These are phyloP conservation scores for Leptothorax acervorum DNA, from an alignment of 2,888 invertebrate species.

Conservation along the genomic window DNA sequence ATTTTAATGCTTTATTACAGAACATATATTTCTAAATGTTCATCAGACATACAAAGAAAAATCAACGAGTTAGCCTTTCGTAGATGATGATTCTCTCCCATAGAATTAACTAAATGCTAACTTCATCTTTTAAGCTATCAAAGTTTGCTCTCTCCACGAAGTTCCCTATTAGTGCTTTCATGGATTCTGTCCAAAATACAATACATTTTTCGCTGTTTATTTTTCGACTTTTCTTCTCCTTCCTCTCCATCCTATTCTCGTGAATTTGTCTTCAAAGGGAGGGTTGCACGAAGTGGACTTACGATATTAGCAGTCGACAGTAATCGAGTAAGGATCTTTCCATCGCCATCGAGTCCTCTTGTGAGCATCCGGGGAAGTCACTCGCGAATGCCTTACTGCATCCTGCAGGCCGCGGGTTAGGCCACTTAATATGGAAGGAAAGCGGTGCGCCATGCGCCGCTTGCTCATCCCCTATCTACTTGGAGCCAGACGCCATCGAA, in stretches of 20 bases:
- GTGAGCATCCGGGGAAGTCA: conserved; percentile 42
- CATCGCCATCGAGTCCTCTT: conserved; percentile 40
- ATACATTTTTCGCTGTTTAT: background rate
- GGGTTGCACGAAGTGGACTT: background rate
- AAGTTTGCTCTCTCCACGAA: background rate
- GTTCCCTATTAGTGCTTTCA: background rate
- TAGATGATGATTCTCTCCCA: background rate
- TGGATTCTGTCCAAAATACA: background rate
- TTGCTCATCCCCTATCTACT: conserved; percentile 71
- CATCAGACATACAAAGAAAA: background rate
- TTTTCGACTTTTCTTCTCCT: no score
- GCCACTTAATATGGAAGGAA: conserved; percentile 78
- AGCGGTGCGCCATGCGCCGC: conserved; percentile 68
- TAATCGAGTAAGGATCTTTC: conserved; percentile 48
- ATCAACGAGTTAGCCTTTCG: background rate
- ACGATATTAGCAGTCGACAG: conserved; percentile 46
- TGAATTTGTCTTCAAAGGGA: background rate
- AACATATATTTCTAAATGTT: background rate
- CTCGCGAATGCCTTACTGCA: conserved; percentile 47
- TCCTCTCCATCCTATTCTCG: background rate
- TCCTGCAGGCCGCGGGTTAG: conserved; percentile 30
- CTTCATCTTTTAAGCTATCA: background rate
- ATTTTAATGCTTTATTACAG: background rate
- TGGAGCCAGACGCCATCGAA: conserved; percentile 65
- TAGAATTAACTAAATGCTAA: background rate